phyloP scores from a whole-genome alignment of 2,113 vertebrate species.

The Callocephalon fimbriatum region DNA sequence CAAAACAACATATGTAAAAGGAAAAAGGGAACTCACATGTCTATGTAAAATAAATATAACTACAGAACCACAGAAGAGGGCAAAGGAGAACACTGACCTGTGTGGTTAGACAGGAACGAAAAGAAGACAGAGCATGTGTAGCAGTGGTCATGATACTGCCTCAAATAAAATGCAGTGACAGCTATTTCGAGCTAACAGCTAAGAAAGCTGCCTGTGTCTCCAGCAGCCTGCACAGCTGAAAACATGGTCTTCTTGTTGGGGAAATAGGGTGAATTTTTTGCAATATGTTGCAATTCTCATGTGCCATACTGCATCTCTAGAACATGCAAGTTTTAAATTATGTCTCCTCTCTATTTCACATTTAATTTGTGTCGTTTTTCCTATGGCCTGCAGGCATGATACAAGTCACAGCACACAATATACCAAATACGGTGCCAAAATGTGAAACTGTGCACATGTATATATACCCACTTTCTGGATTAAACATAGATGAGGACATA shows the following conservation, averaged over 20 bases:
- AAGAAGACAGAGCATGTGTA: background rate
- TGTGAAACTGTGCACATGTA: constrained; percentile 43
- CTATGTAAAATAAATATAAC: constrained; percentile 75
- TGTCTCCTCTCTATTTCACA: constrained; percentile 6
- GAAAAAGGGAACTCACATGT: constrained; percentile 16
- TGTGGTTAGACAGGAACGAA: background rate
- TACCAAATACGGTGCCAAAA: constrained; percentile 43
- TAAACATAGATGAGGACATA: constrained; percentile 45
- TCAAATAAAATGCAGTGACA: background rate
- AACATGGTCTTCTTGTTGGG: constrained; percentile 16
- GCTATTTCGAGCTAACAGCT: background rate
- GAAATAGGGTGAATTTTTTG: constrained; percentile 48
- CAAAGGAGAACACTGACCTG: constrained; percentile 8
- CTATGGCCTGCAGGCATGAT: constrained; percentile 56
- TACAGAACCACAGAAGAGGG: constrained; percentile 44
- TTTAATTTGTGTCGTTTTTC: constrained; percentile 43
- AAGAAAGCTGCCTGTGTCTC: background rate
- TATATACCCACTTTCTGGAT: constrained; percentile 40
- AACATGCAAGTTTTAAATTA: constrained; percentile 41
- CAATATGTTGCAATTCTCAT: constrained; percentile 56
- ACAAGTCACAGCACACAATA: constrained; percentile 54
- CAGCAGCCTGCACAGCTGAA: constrained; percentile 38
- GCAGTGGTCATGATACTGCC: background rate
- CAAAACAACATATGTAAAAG: constrained; percentile 78
- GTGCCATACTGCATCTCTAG: constrained; percentile 21